phyloP scores from a whole-genome alignment of 92 coral and sea anemone species.

The Isaurus tuberculatus region DNA sequence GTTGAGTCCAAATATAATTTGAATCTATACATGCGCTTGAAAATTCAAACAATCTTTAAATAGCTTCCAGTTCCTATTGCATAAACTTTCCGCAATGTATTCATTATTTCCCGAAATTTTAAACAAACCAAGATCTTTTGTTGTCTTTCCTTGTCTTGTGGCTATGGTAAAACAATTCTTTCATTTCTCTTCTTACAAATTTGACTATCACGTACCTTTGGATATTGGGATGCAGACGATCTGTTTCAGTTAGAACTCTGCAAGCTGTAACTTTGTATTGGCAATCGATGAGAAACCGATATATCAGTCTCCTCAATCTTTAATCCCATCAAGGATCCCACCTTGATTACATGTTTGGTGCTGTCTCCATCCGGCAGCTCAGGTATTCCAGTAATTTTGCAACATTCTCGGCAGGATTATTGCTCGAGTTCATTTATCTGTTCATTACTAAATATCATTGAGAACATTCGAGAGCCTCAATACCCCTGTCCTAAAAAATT shows the following conservation, averaged over 20 bases:
- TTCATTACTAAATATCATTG: background rate
- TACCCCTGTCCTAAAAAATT: slow-evolving; percentile 32
- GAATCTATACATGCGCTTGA: background rate
- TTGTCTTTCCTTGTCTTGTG: background rate
- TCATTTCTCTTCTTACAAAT: background rate
- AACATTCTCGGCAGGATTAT: slow-evolving; percentile 32
- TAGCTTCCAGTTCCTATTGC: background rate
- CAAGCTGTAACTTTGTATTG: background rate
- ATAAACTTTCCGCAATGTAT: background rate
- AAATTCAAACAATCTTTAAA: background rate
- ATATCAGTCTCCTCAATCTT: background rate
- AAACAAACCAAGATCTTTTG: background rate
- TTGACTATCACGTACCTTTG: background rate
- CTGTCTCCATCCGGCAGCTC: slow-evolving; percentile 4
- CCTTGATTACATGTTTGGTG: background rate
- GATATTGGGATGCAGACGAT: background rate
- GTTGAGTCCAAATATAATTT: slow-evolving; percentile 2
- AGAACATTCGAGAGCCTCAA: slow-evolving; percentile 25
- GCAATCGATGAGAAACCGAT: slow-evolving; percentile 15
- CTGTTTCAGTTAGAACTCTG: background rate
- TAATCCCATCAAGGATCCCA: slow-evolving; percentile 5
- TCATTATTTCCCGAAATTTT: background rate
- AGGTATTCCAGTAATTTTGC: slow-evolving; percentile 20
- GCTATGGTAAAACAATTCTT: background rate
- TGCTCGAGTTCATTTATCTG: slow-evolving; percentile 32